Conservation (phyloP, 2,113 vertebrate genomes). For the Todiramphus saurophagus region DNA sequence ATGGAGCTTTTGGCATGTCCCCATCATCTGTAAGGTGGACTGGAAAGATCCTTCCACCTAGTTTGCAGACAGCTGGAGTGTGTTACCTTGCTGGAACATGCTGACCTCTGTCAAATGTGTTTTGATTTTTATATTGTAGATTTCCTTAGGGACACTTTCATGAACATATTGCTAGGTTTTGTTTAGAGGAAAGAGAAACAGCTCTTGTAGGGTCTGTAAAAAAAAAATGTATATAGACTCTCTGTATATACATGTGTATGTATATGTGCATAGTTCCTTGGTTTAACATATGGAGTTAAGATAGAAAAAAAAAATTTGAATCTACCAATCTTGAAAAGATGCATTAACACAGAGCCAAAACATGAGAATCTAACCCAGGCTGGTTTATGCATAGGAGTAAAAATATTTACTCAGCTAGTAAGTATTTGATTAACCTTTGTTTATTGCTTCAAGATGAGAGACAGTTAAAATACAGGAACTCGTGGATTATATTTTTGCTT, state of each 20-base stretch:
- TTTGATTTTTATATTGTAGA: background rate
- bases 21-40: background rate
- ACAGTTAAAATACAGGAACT: constrained; percentile 57
- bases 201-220: constrained; percentile 16
- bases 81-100: background rate
- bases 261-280: background rate
- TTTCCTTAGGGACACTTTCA: background rate
- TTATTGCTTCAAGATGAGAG: constrained; percentile 59
- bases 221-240: background rate
- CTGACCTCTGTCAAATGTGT: background rate
- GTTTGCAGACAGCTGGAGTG: background rate
- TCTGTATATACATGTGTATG: background rate
- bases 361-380: constrained; percentile 6
- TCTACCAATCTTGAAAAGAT: constrained; percentile 5
- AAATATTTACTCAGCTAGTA: constrained; percentile 60
- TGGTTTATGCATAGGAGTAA: constrained; percentile 26
- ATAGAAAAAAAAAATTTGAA: constrained; percentile 42
- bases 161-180: background rate
- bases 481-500: constrained; percentile 22
- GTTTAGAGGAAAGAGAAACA: constrained; percentile 43
- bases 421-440: constrained; percentile 65
- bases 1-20: background rate
- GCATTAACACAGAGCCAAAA: constrained; percentile 14
- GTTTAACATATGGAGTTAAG: constrained; percentile 29
- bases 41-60: background rate